Evolutionary conservation across 2,797 vertebrate species (phyloP).

Genomic region (Neosilurus hyrtlii): DNA sequence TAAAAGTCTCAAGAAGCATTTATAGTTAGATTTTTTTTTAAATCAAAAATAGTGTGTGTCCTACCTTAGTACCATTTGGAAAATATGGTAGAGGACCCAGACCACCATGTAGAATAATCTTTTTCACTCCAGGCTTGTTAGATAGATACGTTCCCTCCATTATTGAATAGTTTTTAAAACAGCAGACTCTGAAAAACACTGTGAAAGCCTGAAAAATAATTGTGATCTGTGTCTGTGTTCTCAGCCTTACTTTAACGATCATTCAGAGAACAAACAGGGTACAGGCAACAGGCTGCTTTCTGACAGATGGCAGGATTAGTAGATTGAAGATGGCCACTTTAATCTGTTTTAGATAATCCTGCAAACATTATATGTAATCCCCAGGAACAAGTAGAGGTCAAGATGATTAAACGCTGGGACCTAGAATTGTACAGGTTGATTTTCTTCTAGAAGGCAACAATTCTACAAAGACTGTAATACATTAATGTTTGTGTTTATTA

Average conservation of each 20-base stretch:
- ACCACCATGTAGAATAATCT: conserved; percentile 85
- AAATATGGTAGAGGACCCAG: conserved; percentile 76
- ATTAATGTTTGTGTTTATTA: not conserved
- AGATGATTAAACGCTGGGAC: conserved; percentile 51
- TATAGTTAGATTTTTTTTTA: not conserved
- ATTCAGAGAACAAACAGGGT: conserved; percentile 49
- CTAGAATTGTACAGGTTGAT: conserved; percentile 51
- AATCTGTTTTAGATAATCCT: conserved; percentile 75
- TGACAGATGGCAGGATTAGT: conserved; percentile 83
- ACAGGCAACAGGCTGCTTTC: conserved; percentile 64
- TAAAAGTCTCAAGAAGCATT: not conserved
- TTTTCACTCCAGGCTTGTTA: conserved; percentile 79
- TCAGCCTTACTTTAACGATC: conserved; percentile 65
- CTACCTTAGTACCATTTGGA: conserved; percentile 83
- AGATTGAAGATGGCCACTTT: conserved; percentile 71
- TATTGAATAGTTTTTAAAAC: not conserved
- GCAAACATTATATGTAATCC: conserved; percentile 64
- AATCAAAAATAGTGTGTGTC: not conserved
- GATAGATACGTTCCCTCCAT: conserved; percentile 77
- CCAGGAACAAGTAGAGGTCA: conserved; percentile 50
- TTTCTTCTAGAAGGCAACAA: conserved; percentile 61
- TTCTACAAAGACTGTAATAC: not conserved
- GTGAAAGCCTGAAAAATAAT: not conserved
- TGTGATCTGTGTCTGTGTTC: not conserved
- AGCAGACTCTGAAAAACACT: not conserved